Conservation (phyloP, 2,797 vertebrate species). For the Molossus alvarezi region DNA sequence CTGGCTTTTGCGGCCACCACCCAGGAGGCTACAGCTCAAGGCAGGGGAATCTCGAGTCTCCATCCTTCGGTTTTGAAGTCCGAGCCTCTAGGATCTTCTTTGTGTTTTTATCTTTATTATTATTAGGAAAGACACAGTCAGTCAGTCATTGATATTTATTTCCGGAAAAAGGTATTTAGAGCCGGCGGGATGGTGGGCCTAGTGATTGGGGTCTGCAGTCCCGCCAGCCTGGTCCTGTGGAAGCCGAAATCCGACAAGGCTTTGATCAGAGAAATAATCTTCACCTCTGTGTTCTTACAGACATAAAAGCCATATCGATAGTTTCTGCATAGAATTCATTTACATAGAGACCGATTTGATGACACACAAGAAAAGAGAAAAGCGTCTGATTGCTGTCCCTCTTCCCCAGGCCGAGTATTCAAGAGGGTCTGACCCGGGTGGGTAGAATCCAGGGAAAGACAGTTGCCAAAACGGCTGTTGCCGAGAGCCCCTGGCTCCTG, state of each 20-base stretch:
- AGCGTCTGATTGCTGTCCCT: not conserved
- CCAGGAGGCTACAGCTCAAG: not conserved
- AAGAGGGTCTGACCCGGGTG: slow-evolving; percentile 16
- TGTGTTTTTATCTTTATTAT: slow-evolving; percentile 66
- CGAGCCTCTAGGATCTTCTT: slow-evolving; percentile 6
- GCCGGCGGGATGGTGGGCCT: slow-evolving; percentile 55
- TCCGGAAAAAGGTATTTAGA: not conserved
- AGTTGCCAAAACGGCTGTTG: not conserved
- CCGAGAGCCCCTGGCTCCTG: not conserved
- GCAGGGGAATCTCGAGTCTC: not conserved
- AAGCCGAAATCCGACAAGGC: not conserved
- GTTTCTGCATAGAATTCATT: slow-evolving; percentile 25
- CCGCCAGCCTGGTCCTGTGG: not conserved
- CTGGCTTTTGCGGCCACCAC: not conserved
- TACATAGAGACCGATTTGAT: not conserved
- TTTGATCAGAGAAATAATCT: slow-evolving; percentile 44
- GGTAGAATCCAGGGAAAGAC: not conserved
- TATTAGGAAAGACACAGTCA: not conserved
- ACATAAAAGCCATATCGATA: not conserved
- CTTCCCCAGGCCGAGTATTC: not conserved
- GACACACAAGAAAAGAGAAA: not conserved
- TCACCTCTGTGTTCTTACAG: not conserved
- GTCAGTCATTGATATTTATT: slow-evolving; percentile 2
- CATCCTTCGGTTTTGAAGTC: not conserved
- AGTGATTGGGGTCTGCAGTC: not conserved